Conservation (phyloP, 2,888 invertebrate genomes). For the Panopea generosa region DNA sequence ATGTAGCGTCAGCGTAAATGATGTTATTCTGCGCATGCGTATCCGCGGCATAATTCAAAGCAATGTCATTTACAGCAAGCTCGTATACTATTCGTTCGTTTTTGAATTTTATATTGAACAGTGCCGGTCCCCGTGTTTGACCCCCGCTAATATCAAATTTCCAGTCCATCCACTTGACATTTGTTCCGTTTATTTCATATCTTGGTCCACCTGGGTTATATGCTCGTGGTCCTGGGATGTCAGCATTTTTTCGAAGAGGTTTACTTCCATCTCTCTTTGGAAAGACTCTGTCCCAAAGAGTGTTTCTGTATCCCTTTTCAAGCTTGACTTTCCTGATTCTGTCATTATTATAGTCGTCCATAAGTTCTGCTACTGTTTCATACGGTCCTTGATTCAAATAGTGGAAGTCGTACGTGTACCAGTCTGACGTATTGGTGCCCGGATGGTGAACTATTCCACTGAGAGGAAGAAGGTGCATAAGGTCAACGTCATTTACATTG, state of each 20-base stretch:
- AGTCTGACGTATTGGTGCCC: conserved; percentile 60
- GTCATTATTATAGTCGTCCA: conserved; percentile 54
- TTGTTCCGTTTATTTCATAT: conserved; percentile 64
- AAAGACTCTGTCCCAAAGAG: conserved; percentile 50
- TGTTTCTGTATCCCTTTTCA: conserved; percentile 55
- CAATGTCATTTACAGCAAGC: conserved; percentile 69
- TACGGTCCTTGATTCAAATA: conserved; percentile 72
- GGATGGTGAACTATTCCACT: conserved; percentile 63
- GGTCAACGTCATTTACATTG: conserved; percentile 48
- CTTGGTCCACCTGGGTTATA: conserved; percentile 66
- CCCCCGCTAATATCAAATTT: conserved; percentile 63
- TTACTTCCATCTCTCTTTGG: conserved; percentile 52
- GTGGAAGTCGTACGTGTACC: conserved; percentile 66
- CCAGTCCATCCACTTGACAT: conserved; percentile 74
- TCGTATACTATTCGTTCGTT: conserved; percentile 71
- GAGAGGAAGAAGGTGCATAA: conserved; percentile 65
- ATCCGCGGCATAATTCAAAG: conserved; percentile 65
- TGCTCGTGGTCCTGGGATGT: conserved; percentile 62
- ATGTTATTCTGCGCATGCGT: conserved; percentile 67
- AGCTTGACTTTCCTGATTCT: conserved; percentile 58
- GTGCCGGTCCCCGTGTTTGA: conserved; percentile 57
- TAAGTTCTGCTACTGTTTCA: conserved; percentile 46
- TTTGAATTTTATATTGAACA: conserved; percentile 67
- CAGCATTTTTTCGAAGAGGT: conserved; percentile 50
- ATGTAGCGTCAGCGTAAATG: conserved; percentile 56